A percentile compares a stretch with the other conserved stretches of the same genome.
Evolutionary conservation across 2,797 vertebrate genomes (phyloP).

Genomic region (Gallinago nigripennis): DNA sequence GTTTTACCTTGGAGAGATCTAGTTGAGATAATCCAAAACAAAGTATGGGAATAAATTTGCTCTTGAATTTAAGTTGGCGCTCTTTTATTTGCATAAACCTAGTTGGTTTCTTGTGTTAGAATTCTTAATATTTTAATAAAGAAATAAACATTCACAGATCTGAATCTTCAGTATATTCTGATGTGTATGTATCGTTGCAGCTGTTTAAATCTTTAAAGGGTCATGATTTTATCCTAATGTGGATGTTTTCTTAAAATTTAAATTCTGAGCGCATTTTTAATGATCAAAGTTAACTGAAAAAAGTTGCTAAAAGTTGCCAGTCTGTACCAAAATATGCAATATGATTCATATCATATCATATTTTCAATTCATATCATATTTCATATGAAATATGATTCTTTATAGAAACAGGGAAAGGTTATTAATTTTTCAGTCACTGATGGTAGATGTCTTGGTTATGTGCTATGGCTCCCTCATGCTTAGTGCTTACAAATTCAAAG

Average conservation of each 20-base stretch:
- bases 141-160: neutral
- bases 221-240: neutral
- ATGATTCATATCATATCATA: too few relatives aligned
- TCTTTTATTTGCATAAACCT: neutral
- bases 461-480: neutral
- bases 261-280: neutral
- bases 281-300: neutral
- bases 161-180: neutral
- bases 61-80: neutral
- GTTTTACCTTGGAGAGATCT: neutral
- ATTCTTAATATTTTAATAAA: neutral
- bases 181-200: neutral
- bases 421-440: neutral
- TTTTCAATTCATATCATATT: too few relatives aligned
- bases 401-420: neutral
- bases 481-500: neutral
- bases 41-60: neutral
- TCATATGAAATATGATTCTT: neutral
- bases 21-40: neutral
- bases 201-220: neutral
- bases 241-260: neutral
- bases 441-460: neutral
- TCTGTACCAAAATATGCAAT: neutral
- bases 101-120: neutral
- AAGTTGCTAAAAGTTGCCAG: neutral